Evolutionary conservation across 2,113 vertebrate genomes (phyloP).

Genomic region (Ovis canadensis): DNA sequence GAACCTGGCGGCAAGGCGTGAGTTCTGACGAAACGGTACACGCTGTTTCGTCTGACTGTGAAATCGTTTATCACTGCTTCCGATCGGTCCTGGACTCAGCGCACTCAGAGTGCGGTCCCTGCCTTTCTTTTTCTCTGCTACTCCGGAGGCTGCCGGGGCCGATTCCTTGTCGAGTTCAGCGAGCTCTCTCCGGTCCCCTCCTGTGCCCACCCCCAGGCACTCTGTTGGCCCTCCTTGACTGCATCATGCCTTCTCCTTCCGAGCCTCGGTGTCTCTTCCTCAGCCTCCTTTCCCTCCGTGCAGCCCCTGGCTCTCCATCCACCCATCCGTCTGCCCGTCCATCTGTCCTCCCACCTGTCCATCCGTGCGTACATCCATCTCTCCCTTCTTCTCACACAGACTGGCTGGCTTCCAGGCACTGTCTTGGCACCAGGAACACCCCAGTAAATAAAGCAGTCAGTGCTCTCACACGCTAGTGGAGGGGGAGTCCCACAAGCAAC

Average conservation of each 20-base stretch:
- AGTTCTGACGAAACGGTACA: rapidly evolving
- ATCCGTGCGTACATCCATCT: rapidly evolving
- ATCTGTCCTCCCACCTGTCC: neutral
- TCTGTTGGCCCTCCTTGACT: rapidly evolving
- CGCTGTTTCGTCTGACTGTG: rapidly evolving
- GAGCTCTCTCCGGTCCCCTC: rapidly evolving
- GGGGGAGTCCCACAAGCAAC: rapidly evolving
- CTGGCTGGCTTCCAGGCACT: neutral
- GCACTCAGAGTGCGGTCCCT: rapidly evolving
- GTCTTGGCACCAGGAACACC: neutral
- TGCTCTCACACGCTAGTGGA: neutral
- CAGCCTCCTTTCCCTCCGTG: neutral
- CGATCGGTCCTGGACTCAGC: rapidly evolving
- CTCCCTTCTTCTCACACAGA: rapidly evolving
- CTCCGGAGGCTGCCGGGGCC: neutral
- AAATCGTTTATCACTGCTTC: rapidly evolving
- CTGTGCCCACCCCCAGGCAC: rapidly evolving
- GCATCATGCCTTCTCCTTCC: rapidly evolving
- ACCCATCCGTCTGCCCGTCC: neutral
- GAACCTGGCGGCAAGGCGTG: rapidly evolving
- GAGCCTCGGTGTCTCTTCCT: neutral
- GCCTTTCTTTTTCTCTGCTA: rapidly evolving
- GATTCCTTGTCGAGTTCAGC: rapidly evolving
- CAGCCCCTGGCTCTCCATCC: neutral
- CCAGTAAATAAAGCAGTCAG: neutral